phyloP scores from a whole-genome alignment of 2,113 vertebrate species.

The Cheirogaleus medius region DNA sequence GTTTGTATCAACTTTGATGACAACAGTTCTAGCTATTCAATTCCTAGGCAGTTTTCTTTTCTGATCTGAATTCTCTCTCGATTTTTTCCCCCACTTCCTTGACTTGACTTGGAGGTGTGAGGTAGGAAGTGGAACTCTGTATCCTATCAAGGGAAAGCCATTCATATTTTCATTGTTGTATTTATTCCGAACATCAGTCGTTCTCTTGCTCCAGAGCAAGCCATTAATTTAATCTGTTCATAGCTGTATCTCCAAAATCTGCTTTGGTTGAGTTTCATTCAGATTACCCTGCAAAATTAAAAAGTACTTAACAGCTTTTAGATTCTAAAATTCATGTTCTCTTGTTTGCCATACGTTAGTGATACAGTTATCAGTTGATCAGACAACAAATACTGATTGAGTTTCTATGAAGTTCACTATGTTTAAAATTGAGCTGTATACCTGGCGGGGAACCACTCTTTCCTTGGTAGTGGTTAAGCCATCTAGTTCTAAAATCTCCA shows the following conservation, averaged over 20 bases:
- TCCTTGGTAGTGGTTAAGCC: background rate
- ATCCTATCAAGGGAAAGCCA: slow-evolving; percentile 34
- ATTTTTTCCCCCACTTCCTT: slow-evolving; percentile 38
- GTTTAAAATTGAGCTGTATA: background rate
- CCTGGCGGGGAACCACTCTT: background rate
- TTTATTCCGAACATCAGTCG: slow-evolving; percentile 57
- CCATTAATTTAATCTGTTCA: slow-evolving; percentile 66
- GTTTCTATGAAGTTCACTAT: background rate
- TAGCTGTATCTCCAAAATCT: slow-evolving; percentile 19
- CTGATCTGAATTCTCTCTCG: slow-evolving; percentile 67
- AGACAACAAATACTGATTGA: background rate
- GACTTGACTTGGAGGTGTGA: background rate
- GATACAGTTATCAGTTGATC: background rate
- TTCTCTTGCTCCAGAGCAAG: slow-evolving; percentile 64
- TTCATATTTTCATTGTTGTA: slow-evolving; percentile 33
- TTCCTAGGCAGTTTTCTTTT: slow-evolving; percentile 35
- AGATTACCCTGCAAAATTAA: background rate
- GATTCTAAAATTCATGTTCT: background rate
- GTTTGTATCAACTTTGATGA: slow-evolving; percentile 56
- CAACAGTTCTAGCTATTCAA: slow-evolving; percentile 65
- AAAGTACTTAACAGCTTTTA: background rate
- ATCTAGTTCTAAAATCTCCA: background rate
- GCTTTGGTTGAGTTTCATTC: slow-evolving; percentile 25
- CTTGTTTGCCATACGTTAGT: fast-evolving
- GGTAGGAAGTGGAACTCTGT: background rate